Evolutionary conservation across 1,140 invertebrate genomes (phyloP), one percentile per base, ranked within the genome.

Genomic region (Diprion similis): DNA sequence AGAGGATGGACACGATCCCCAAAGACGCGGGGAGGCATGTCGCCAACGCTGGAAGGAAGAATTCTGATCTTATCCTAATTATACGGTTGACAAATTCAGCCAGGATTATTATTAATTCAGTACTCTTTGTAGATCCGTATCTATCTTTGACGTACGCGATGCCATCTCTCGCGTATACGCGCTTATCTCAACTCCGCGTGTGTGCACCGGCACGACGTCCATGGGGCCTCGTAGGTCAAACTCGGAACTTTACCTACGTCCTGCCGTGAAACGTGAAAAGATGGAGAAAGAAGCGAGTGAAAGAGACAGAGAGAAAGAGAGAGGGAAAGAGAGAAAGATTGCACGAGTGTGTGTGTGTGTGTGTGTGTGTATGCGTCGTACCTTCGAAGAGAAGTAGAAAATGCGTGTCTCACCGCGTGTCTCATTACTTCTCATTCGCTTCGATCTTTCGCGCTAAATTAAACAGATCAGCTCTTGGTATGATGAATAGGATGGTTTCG

Each of bases 31-130:
- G 24, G 51, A 59, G 51, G 51, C 11, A 59, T 59, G 51, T 59
- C 51, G 51, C 51, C 51, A 59, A 59, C 51, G 51, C 51, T 59
- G 51, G 6, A 59, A 59, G n/a, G 51, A 11, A 59, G 51, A 59
- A 59, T 59, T 59, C 51, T 59, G 51, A 59, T 59, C 51, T 59
- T 59, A 59, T 59, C 51, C 51, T 59, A 59, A 59, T 59, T 59
- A 59, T 59, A 59, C 51, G 51, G 51, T 59, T 59, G 51, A 59
- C 51, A 59, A 59, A 59, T 59, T 59, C 51, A 59, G n/a, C 51
- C 51, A 8, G 51, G 11, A 17, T 59, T 9, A 59, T 59, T 59
- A 59, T 59, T 59, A 59, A 59, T 59, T 59, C 51, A 59, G 51
- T 59, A 59, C 51, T 59, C 51, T 59, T 59, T 59, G 51, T 59